Base-by-base conservation (phyloP, 2,797 vertebrate genomes). In the Emydoidea blandingii region DNA sequence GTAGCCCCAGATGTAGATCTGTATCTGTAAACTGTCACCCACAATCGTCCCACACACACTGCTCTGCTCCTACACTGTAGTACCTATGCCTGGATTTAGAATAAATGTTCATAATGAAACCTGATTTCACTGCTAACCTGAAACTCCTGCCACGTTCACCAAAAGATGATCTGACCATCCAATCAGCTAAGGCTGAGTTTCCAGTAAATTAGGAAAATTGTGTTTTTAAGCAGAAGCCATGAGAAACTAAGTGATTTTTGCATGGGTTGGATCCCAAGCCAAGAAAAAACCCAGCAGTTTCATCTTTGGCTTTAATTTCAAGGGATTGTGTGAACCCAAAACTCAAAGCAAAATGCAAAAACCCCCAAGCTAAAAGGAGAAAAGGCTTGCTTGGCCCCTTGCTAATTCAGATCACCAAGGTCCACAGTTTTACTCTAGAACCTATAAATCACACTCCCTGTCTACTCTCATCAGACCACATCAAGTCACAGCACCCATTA, bases 321-420 rank as follows among this genome's bases (percentile, higher is more conserved):
- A 79, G 90, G 54, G 59, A 85, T 78, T 68, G 7, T 4, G 83
- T 9, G 25, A 93, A 83, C 84, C 9, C 34, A 54, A 91, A 78
- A 76, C 44, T 47, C 41, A 76, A 76, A 76, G 72, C 72, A 76
- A 76, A 91, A 81, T 79, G 54, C 65, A 65, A 11, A 49, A 68
- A 0, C 0, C 56, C 4, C 11, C 80, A 5, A 49, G 83, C 41
- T 6, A 31, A 29, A 19, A 76, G 74, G 27, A 0, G 0, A 79
- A 54, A 84, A 86, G 0, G 0, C 16, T 82, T 27, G 2, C 25
- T 79, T n/a, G 37, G 80, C 65, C 50, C 57, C 62, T 44, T 84
- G 47, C 53, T 88, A 85, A 87, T 16, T 56, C 10, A 76, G 31
- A 11, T 59, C 31, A 65, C 14, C 47, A 79, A 37, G 2, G 50